These are phyloP conservation scores for Coendou prehensilis DNA, from an alignment of 2,797 vertebrate genomes.

Conservation along the genomic window DNA sequence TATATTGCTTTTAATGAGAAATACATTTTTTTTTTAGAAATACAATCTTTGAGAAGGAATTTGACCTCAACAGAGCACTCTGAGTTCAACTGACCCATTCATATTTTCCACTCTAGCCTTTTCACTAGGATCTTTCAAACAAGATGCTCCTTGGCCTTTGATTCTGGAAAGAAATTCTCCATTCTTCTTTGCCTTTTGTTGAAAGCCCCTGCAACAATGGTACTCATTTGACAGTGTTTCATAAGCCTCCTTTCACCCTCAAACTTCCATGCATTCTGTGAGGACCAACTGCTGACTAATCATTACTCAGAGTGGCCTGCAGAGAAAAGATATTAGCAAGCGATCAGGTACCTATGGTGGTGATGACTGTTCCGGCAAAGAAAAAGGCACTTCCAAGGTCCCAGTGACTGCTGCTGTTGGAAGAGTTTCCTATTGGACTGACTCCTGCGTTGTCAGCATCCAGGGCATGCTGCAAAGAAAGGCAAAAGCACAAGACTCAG, in stretches of 20 bases:
- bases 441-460: slow-evolving; percentile 96
- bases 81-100: background rate
- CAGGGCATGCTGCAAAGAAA: slow-evolving; percentile 93
- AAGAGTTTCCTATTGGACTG: slow-evolving; percentile 95
- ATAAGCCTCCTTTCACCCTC: background rate
- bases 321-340: slow-evolving; percentile 25
- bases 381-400: slow-evolving; percentile 99
- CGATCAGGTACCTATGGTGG: slow-evolving; percentile 94
- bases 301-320: background rate
- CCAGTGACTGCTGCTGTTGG: slow-evolving; percentile 97
- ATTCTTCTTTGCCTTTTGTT: background rate
- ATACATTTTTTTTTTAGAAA: background rate
- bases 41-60: background rate
- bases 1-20: background rate
- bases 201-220: background rate
- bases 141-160: background rate
- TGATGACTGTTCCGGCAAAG: slow-evolving; percentile 99
- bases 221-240: background rate
- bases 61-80: background rate
- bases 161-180: slow-evolving; percentile 27
- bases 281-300: background rate
- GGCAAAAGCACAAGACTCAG: slow-evolving; percentile 18
- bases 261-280: background rate
- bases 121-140: background rate
- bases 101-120: background rate